phyloP scores from a whole-genome alignment of 2,888 invertebrate genomes.

The Ommatoiulus sabulosus region DNA sequence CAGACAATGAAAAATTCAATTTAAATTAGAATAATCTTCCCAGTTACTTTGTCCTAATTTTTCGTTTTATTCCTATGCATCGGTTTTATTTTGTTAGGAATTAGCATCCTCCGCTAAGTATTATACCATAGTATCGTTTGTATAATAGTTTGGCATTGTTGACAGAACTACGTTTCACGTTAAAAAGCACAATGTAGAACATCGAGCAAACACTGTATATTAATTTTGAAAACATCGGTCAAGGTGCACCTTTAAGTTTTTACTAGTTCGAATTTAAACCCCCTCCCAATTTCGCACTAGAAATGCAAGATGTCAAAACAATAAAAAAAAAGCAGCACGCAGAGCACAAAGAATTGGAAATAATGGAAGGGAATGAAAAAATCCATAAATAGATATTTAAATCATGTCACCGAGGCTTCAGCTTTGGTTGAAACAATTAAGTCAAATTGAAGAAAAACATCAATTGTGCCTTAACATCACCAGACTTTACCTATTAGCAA shows the following conservation, averaged over 20 bases:
- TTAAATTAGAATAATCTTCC: neutral
- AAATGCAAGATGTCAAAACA: neutral
- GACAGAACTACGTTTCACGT: neutral
- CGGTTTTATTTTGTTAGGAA: neutral
- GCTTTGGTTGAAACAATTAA: conserved; percentile 2
- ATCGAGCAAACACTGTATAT: neutral
- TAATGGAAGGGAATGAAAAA: conserved; percentile 13
- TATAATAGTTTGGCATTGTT: neutral
- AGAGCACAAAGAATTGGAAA: neutral
- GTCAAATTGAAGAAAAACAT: neutral
- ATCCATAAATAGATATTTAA: conserved; percentile 16
- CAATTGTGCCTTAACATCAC: neutral
- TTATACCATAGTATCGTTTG: neutral
- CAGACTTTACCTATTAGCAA: neutral
- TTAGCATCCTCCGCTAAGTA: neutral
- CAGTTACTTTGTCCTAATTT: too few species aligned
- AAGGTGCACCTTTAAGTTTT: neutral
- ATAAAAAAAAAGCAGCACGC: neutral
- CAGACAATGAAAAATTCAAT: too few species aligned
- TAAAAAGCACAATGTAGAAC: neutral
- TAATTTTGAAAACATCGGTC: neutral
- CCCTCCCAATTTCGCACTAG: neutral
- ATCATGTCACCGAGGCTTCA: neutral
- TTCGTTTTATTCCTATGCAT: neutral
- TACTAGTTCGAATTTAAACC: neutral